phyloP scores from a whole-genome alignment of 2,113 vertebrate species.

The Nipponia nippon region DNA sequence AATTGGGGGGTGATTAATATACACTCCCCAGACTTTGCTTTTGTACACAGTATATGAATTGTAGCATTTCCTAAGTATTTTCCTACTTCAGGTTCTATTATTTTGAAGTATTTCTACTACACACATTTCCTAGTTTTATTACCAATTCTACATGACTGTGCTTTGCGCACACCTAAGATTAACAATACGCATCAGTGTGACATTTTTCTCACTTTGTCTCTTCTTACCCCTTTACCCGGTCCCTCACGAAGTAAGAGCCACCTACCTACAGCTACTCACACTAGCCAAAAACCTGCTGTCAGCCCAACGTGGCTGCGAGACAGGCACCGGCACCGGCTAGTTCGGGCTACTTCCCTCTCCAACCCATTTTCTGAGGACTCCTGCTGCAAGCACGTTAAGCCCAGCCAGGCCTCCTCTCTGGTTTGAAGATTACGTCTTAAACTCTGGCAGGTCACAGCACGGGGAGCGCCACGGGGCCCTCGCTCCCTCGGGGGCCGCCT shows the following conservation, averaged over 20 bases:
- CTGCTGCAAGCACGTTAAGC: background rate
- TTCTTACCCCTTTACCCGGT: background rate
- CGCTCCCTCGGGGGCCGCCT: background rate
- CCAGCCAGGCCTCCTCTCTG: background rate
- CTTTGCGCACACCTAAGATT: fast-evolving
- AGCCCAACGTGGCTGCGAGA: background rate
- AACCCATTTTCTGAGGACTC: fast-evolving
- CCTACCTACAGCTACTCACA: background rate
- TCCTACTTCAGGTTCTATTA: background rate
- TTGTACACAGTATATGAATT: background rate
- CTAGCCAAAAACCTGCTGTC: background rate
- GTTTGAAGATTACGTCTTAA: no score
- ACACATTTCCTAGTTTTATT: background rate
- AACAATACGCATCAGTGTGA: background rate
- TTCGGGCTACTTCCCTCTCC: background rate
- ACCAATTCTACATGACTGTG: fast-evolving
- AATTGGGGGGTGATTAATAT: background rate
- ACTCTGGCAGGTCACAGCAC: background rate
- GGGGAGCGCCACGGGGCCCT: fast-evolving
- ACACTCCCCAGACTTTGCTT: background rate
- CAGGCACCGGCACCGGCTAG: background rate
- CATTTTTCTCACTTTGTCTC: background rate
- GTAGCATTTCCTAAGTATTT: background rate
- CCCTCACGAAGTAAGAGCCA: background rate
- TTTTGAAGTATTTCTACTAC: background rate